Conservation (phyloP, 2,888 invertebrate species). For the Alviniconcha strummeri region DNA sequence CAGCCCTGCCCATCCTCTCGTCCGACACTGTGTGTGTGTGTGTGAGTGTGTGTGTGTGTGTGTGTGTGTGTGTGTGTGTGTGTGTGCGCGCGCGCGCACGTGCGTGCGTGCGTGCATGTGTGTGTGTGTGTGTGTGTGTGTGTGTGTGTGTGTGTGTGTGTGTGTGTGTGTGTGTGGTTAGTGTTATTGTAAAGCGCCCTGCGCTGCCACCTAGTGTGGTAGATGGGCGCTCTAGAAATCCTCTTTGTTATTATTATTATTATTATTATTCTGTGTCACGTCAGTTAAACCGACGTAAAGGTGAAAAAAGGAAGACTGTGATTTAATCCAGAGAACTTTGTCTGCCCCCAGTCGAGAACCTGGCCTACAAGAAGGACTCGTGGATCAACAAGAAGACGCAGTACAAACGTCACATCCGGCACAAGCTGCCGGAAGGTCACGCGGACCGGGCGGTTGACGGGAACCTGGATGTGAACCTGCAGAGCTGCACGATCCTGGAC, state of each 20-base stretch:
- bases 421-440: slow-evolving; percentile 66
- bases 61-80: slow-evolving; percentile 8
- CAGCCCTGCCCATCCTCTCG: too few relatives aligned
- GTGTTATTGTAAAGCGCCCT: too few relatives aligned
- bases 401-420: slow-evolving; percentile 74
- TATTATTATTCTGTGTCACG: not conserved
- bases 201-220: too few relatives aligned
- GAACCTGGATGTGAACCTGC: slow-evolving; percentile 71
- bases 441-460: slow-evolving; percentile 76
- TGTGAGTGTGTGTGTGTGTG: slow-evolving; percentile 14
- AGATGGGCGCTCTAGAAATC: too few relatives aligned
- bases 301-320: too few relatives aligned
- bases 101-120: not conserved
- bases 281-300: too few relatives aligned
- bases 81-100: not conserved
- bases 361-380: slow-evolving; percentile 75
- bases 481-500: slow-evolving; percentile 76
- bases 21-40: slow-evolving; percentile 6
- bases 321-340: too few relatives aligned
- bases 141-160: slow-evolving; percentile 14
- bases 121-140: slow-evolving; percentile 11
- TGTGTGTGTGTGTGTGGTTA: slow-evolving; percentile 5
- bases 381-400: slow-evolving; percentile 75
- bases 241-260: not conserved
- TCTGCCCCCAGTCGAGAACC: slow-evolving; percentile 74